Conservation (phyloP, 2,888 invertebrate species). For the Ichneumoninae sp. region DNA sequence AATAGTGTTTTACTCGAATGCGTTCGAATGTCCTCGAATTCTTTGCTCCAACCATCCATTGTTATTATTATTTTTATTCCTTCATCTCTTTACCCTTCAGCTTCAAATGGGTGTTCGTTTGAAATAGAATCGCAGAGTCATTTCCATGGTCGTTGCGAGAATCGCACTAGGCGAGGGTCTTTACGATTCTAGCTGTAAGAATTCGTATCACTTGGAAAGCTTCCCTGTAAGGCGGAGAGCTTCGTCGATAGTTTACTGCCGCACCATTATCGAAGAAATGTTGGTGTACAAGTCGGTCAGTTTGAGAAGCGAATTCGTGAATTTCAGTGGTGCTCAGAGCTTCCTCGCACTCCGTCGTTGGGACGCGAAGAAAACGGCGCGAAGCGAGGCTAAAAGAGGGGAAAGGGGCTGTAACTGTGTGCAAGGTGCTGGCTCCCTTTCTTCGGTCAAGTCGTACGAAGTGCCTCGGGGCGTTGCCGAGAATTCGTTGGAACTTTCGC, state of each 20-base stretch:
- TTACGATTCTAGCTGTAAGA: conserved; percentile 26
- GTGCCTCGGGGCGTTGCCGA: conserved; percentile 55
- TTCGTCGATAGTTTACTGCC: conserved; percentile 33
- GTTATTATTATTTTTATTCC: conserved; percentile 44
- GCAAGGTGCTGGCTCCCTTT: conserved; percentile 30
- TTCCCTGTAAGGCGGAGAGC: conserved; percentile 34
- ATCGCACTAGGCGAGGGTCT: not conserved
- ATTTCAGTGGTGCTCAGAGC: conserved; percentile 47
- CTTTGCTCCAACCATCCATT: conserved; percentile 21
- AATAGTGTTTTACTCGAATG: conserved; percentile 65
- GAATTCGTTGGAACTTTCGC: conserved; percentile 63
- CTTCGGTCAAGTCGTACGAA: conserved; percentile 58
- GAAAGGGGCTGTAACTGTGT: conserved; percentile 1
- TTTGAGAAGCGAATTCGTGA: conserved; percentile 50
- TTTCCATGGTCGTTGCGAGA: conserved; percentile 16
- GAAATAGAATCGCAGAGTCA: conserved; percentile 9
- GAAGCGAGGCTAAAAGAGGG: not conserved
- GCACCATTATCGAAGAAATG: conserved; percentile 51
- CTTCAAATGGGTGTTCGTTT: conserved; percentile 50
- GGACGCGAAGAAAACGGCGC: conserved; percentile 19
- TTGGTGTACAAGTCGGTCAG: conserved; percentile 36
- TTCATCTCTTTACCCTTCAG: conserved; percentile 9
- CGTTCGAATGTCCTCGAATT: conserved; percentile 52
- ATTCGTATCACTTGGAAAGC: conserved; percentile 50
- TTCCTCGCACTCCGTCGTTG: conserved; percentile 36